Percentiles rank a stretch among this genome's conserved stretches.
Evolutionary conservation across 1,140 invertebrate genomes (phyloP).

Genomic region (Sycobia sp.): DNA sequence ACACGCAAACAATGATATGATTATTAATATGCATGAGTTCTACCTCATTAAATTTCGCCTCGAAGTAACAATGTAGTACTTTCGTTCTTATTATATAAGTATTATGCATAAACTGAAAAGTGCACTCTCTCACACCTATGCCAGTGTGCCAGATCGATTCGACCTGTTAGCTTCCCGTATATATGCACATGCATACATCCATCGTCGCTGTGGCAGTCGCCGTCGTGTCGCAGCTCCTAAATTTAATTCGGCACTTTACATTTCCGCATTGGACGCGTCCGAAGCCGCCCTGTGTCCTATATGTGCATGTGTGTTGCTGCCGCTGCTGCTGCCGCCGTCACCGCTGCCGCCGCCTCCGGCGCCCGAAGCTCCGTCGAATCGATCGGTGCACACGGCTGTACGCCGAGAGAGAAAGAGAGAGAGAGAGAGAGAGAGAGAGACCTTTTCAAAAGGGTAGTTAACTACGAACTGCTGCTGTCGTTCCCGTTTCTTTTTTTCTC

Average conservation of each 20-base stretch:
- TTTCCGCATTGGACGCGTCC: constrained; percentile 26
- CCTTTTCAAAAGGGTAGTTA: constrained; percentile 28
- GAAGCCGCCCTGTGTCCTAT: neutral
- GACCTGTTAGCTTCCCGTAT: too few relatives aligned
- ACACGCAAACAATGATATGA: constrained; percentile 14
- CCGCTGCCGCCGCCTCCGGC: constrained; percentile 17
- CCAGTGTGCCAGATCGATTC: neutral
- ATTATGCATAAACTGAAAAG: constrained; percentile 2
- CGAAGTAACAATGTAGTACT: constrained; percentile 37
- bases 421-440: neutral
- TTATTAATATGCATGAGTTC: constrained; percentile 37
- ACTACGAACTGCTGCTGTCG: constrained; percentile 16
- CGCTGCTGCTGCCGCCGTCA: constrained; percentile 10
- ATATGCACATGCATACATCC: too few relatives aligned
- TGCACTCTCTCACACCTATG: neutral
- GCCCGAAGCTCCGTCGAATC: constrained; percentile 26
- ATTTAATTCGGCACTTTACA: constrained; percentile 31
- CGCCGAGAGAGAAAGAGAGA: neutral
- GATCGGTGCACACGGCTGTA: constrained; percentile 22
- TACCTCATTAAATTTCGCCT: constrained; percentile 37
- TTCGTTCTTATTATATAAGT: constrained; percentile 33
- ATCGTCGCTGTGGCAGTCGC: neutral
- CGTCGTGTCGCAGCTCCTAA: constrained; percentile 9
- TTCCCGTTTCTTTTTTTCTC: neutral
- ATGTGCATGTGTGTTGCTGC: neutral